A percentile compares a stretch with the other conserved stretches of the same genome.
Evolutionary conservation across 2,888 invertebrate species (phyloP).

Genomic region (Sepioteuthis lessoniana): DNA sequence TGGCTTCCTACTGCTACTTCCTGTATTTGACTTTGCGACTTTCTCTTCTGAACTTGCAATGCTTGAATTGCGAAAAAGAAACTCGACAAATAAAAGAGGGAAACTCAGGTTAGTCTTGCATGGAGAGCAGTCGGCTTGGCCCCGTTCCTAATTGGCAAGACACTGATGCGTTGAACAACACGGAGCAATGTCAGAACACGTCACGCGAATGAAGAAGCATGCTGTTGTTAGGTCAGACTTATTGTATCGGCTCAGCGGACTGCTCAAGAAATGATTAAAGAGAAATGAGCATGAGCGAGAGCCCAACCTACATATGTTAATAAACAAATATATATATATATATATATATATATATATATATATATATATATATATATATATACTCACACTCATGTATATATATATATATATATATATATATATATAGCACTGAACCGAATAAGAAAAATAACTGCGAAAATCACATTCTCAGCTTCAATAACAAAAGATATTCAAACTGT

Average conservation of each 20-base stretch:
- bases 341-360: slow-evolving; percentile 4
- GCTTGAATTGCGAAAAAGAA: too few species aligned
- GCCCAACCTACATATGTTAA: not conserved
- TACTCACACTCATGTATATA: not conserved
- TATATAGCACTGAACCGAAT: too few species aligned
- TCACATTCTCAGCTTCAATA: too few species aligned
- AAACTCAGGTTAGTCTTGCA: not conserved
- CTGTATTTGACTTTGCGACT: too few species aligned
- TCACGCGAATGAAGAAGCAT: not conserved
- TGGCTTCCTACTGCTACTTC: too few species aligned
- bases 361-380: not conserved
- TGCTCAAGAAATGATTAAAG: not conserved
- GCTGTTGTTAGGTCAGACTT: not conserved
- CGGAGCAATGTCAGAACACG: not conserved
- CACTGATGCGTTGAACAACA: not conserved
- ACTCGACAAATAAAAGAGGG: not conserved
- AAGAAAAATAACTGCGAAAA: too few species aligned
- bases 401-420: slow-evolving; percentile 17
- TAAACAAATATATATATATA: slow-evolving; percentile 6
- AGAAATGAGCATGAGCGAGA: not conserved
- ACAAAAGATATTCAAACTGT: not conserved
- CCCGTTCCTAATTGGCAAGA: not conserved
- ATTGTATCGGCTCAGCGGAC: not conserved
- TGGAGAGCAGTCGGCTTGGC: not conserved
- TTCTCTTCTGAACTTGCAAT: too few species aligned